Conservation (phyloP, 2,113 vertebrate genomes). For the Mionectes macconnelli region DNA sequence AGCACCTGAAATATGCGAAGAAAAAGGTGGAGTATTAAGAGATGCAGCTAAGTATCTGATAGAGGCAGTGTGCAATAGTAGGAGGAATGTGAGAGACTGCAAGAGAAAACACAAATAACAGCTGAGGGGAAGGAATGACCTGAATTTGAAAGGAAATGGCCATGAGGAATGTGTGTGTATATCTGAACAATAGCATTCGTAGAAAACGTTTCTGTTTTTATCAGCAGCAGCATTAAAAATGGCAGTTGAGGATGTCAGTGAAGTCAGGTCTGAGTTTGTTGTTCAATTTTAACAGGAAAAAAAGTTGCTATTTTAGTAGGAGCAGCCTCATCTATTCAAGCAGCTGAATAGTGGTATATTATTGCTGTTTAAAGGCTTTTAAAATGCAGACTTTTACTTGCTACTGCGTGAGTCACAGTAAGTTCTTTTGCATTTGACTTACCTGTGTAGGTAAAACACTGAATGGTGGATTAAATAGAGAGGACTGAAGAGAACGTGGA, state of each 20-base stretch:
- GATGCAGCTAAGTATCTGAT: not conserved
- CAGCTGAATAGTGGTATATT: not conserved
- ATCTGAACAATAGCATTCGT: not conserved
- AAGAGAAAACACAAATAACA: not conserved
- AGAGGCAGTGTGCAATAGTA: not conserved
- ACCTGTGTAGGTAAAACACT: not conserved
- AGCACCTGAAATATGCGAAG: not conserved
- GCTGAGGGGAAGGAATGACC: not conserved
- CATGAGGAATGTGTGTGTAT: not conserved
- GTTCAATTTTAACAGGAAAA: not conserved
- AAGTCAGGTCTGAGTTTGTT: not conserved
- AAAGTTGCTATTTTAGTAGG: not conserved
- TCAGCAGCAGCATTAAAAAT: not conserved
- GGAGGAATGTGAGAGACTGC: not conserved
- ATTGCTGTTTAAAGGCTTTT: not conserved
- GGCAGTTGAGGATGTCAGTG: not conserved
- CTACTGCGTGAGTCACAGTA: not conserved
- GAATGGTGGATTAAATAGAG: not conserved
- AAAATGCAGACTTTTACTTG: not conserved
- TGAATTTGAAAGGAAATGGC: not conserved
- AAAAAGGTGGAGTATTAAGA: not conserved
- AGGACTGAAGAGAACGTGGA: not conserved
- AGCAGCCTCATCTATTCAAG: not conserved
- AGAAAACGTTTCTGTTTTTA: not conserved
- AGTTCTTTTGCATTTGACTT: not conserved